These are phyloP conservation scores for Parnassius glacialis DNA, from an alignment of 2,888 invertebrate species.

Conservation along the genomic window DNA sequence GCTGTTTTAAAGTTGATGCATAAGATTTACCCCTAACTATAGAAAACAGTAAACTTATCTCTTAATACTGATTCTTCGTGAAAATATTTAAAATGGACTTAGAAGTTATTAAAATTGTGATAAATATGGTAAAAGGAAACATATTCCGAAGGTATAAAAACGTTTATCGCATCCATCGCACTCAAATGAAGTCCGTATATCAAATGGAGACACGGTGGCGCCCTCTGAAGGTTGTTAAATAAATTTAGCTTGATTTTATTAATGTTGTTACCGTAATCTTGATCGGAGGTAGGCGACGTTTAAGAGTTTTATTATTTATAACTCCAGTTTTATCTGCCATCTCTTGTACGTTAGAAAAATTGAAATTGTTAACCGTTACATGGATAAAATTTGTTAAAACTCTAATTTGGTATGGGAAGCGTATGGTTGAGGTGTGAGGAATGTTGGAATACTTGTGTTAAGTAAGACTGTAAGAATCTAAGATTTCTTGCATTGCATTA, in stretches of 20 bases:
- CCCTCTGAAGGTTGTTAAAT: slow-evolving; percentile 56
- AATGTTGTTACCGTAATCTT: slow-evolving; percentile 73
- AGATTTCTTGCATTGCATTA: too few species aligned
- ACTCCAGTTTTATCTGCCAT: slow-evolving; percentile 55
- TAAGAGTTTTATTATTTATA: slow-evolving; percentile 77
- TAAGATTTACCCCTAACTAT: not conserved
- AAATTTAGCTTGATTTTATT: slow-evolving; percentile 73
- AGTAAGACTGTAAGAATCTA: not conserved
- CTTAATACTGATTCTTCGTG: slow-evolving; percentile 28
- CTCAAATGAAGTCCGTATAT: slow-evolving; percentile 45
- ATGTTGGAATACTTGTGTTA: not conserved
- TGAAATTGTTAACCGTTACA: slow-evolving; percentile 46
- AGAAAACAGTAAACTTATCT: too few species aligned
- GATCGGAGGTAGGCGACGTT: slow-evolving; percentile 63
- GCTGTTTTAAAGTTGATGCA: too few species aligned
- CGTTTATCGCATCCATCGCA: slow-evolving; percentile 22
- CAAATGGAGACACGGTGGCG: slow-evolving; percentile 70
- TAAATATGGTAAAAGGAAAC: slow-evolving; percentile 24
- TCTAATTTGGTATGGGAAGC: slow-evolving; percentile 20
- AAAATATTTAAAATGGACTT: slow-evolving; percentile 2
- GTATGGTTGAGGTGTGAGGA: slow-evolving; percentile 9
- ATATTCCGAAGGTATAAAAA: slow-evolving; percentile 25
- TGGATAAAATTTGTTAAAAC: slow-evolving; percentile 18
- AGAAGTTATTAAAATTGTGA: slow-evolving; percentile 16
- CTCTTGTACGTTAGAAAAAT: slow-evolving; percentile 48